These are phyloP conservation scores for Vandiemenella viatica DNA, from an alignment of 2,888 invertebrate genomes.

Conservation along the genomic window DNA sequence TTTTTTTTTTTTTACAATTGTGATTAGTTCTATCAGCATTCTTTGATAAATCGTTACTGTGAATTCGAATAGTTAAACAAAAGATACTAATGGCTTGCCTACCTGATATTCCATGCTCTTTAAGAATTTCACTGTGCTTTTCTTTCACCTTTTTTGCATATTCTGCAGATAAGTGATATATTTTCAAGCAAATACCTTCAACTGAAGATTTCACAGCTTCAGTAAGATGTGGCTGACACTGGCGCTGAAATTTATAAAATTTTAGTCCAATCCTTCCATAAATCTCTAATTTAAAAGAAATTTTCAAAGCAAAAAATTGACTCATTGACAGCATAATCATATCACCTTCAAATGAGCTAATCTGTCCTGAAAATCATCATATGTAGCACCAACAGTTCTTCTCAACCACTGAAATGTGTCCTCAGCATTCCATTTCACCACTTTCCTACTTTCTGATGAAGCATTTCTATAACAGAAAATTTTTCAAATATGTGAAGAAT, in stretches of 20 bases:
- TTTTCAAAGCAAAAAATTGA: neutral
- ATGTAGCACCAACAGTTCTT: slow-evolving; percentile 82
- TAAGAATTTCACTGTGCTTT: slow-evolving; percentile 68
- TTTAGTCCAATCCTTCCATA: neutral
- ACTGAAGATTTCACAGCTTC: slow-evolving; percentile 90
- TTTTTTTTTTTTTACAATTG: too few species aligned
- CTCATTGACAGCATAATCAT: neutral
- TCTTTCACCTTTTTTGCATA: slow-evolving; percentile 82
- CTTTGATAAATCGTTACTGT: slow-evolving; percentile 1
- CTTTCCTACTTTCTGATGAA: slow-evolving; percentile 84
- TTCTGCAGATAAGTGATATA: slow-evolving; percentile 81
- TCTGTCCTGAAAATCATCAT: slow-evolving; percentile 82
- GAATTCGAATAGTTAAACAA: too few species aligned
- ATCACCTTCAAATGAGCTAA: slow-evolving; percentile 69
- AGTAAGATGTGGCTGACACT: slow-evolving; percentile 89
- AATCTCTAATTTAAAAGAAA: neutral
- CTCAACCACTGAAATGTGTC: slow-evolving; percentile 93
- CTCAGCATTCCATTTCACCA: slow-evolving; percentile 97
- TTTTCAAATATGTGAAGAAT: too few species aligned
- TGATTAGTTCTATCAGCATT: neutral
- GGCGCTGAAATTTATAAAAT: slow-evolving; percentile 39
- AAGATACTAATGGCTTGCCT: too few species aligned
- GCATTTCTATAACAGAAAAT: slow-evolving; percentile 52
- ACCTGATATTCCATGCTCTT: slow-evolving; percentile 65
- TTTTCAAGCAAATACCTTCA: slow-evolving; percentile 87